These are phyloP conservation scores for Trypoxylon attenuatum DNA, from an alignment of 2,888 invertebrate genomes.

Conservation along the genomic window DNA sequence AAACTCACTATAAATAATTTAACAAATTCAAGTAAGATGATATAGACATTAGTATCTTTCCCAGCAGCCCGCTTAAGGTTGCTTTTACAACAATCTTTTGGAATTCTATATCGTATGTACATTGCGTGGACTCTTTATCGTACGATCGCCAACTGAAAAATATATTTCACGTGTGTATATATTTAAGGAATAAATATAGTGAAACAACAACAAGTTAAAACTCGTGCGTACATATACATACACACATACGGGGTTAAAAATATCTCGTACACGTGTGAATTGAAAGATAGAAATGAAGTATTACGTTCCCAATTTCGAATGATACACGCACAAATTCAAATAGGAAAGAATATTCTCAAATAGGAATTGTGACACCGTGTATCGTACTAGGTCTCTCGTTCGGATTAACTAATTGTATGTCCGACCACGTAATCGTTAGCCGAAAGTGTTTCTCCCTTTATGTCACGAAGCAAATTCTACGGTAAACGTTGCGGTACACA, in stretches of 20 bases:
- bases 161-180: constrained; percentile 16
- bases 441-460: constrained; percentile 52
- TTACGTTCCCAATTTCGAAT: constrained; percentile 25
- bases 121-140: constrained; percentile 38
- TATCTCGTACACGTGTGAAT: constrained; percentile 43
- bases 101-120: constrained; percentile 46
- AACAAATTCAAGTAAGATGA: constrained; percentile 13
- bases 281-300: constrained; percentile 30
- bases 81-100: constrained; percentile 25
- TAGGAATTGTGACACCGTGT: constrained; percentile 38
- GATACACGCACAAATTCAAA: too few relatives aligned
- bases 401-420: constrained; percentile 38
- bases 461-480: constrained; percentile 49
- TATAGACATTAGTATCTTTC: constrained; percentile 1
- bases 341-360: constrained; percentile 27
- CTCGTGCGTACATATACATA: constrained; percentile 37
- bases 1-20: constrained; percentile 24
- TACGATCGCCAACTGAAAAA: constrained; percentile 25
- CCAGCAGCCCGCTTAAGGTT: constrained; percentile 21
- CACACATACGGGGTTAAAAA: constrained; percentile 38
- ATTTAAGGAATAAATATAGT: constrained; percentile 46
- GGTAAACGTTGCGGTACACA: constrained; percentile 44
- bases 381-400: constrained; percentile 27
- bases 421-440: constrained; percentile 41
- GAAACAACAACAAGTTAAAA: constrained; percentile 47